phyloP scores from a whole-genome alignment of 2,888 invertebrate species.

The Melangyna quadrimaculata region DNA sequence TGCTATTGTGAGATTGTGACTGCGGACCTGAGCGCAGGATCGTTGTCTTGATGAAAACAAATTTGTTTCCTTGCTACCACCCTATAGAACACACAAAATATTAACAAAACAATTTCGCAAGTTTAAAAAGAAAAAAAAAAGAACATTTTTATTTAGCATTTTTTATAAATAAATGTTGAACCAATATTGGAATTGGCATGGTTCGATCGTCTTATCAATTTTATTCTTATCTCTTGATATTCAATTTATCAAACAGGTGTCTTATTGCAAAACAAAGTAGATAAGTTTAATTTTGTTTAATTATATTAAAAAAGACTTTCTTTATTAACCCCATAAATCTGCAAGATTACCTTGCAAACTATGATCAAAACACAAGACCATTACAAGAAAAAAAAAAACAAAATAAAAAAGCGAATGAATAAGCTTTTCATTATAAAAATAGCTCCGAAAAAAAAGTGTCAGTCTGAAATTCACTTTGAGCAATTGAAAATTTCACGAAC shows the following conservation, averaged over 20 bases:
- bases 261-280: not conserved
- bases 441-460: slow-evolving; percentile 58
- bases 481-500: slow-evolving; percentile 64
- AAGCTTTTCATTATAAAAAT: slow-evolving; percentile 64
- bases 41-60: no score
- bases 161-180: not conserved
- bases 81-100: no score
- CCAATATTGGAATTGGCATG: not conserved
- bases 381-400: slow-evolving; percentile 5
- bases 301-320: slow-evolving; percentile 14
- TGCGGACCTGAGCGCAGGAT: no score
- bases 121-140: no score
- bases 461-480: slow-evolving; percentile 41
- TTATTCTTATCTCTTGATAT: not conserved
- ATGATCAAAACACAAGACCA: slow-evolving; percentile 7
- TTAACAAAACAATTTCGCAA: no score
- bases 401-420: slow-evolving; percentile 30
- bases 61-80: no score
- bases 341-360: slow-evolving; percentile 27
- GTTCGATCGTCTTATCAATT: not conserved
- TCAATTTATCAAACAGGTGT: not conserved
- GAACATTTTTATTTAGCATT: no score
- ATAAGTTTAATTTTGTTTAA: not conserved
- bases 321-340: slow-evolving; percentile 11
- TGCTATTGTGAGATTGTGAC: no score